A percentile compares a stretch with the other conserved stretches of the same genome.
Evolutionary conservation across 2,888 invertebrate species (phyloP).

Genomic region (Pollenia angustigena): DNA sequence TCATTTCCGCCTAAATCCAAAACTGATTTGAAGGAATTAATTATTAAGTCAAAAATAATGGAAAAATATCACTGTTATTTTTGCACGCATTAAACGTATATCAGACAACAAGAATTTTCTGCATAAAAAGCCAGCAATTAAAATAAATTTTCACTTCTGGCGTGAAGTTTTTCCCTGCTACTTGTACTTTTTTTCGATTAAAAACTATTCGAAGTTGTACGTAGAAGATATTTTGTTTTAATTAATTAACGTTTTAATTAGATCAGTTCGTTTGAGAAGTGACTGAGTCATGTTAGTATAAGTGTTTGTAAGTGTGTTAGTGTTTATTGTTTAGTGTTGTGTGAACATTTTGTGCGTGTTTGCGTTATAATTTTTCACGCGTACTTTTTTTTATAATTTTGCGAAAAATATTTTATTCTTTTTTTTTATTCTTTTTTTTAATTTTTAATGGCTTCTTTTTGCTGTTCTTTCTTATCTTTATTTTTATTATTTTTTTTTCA

Average conservation of each 20-base stretch:
- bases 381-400: slow-evolving; percentile 66
- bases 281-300: not conserved
- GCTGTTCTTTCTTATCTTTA: slow-evolving; percentile 25
- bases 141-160: not conserved
- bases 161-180: not conserved
- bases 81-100: no score
- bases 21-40: slow-evolving; percentile 6
- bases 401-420: slow-evolving; percentile 42
- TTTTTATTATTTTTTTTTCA: slow-evolving; percentile 28
- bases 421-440: no score
- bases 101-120: not conserved
- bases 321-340: slow-evolving; percentile 55
- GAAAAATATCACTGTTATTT: not conserved
- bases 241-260: slow-evolving; percentile 73
- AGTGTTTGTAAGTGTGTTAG: not conserved
- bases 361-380: slow-evolving; percentile 69
- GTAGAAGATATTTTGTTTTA: slow-evolving; percentile 46
- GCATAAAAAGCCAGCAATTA: not conserved
- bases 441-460: slow-evolving; percentile 51
- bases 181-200: not conserved
- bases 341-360: slow-evolving; percentile 69
- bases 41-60: not conserved
- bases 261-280: slow-evolving; percentile 41
- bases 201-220: not conserved
- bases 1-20: not conserved